Conservation (phyloP, 2,888 invertebrate genomes). For the Ochlodes sylvanus region DNA sequence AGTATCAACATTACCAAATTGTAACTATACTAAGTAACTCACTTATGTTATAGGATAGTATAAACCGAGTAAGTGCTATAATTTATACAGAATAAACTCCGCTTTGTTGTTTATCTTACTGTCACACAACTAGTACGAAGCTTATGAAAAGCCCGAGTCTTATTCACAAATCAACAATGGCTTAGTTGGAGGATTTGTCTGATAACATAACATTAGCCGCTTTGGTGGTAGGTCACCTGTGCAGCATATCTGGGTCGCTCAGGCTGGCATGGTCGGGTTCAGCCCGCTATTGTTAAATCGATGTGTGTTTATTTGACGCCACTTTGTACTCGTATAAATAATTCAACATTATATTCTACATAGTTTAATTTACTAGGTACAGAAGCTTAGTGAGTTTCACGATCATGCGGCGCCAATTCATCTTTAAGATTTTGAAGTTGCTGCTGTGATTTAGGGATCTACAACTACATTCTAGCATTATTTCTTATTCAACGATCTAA, state of each 20-base stretch:
- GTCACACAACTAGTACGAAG: neutral
- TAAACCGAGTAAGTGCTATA: too few species aligned
- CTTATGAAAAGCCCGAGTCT: slow-evolving; percentile 3
- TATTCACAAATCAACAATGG: slow-evolving; percentile 20
- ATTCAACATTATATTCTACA: neutral
- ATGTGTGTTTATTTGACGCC: neutral
- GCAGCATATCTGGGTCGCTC: slow-evolving; percentile 70
- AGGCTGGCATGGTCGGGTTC: slow-evolving; percentile 48
- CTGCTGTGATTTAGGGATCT: too few species aligned
- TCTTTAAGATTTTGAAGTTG: too few species aligned
- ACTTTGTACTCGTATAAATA: neutral
- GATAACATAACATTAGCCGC: slow-evolving; percentile 52
- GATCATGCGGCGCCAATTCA: too few species aligned
- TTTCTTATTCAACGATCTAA: too few species aligned
- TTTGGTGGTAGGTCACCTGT: slow-evolving; percentile 62
- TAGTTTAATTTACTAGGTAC: too few species aligned
- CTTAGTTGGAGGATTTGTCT: slow-evolving; percentile 32
- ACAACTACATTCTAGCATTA: too few species aligned
- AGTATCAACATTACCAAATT: too few species aligned
- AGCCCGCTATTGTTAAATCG: slow-evolving; percentile 60
- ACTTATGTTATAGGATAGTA: too few species aligned
- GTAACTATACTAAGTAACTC: too few species aligned
- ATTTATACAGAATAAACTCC: neutral
- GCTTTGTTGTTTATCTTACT: slow-evolving; percentile 7
- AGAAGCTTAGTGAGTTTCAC: too few species aligned